Evolutionary conservation across 1,140 invertebrate species (phyloP), one percentile per base, ranked within the genome.

Genomic region (Hylyphantes graminicola): DNA sequence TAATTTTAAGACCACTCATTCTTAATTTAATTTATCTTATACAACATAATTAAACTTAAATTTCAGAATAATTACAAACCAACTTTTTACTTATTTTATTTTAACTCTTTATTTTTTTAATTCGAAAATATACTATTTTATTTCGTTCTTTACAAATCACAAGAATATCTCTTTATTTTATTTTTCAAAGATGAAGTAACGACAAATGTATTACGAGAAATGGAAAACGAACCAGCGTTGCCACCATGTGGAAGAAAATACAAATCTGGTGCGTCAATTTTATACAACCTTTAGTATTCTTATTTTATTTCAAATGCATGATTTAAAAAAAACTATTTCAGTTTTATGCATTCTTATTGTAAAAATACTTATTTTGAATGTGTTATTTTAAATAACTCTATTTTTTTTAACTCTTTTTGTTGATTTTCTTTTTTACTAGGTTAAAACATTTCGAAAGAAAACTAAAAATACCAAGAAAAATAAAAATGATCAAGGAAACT

Each of bases 231-330:
- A 85, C 70, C 80, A 55, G 61, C 81, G 48, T 48, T 83, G 72
- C 81, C 82, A n/a, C 82, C 82, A 21, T 85, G 82, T 77, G 82
- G 82, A 76, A 76, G 82, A 85, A 85, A 85, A 85, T 85, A 65
- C 59, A 85, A 73, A 70, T 76, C 82, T 35, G 82, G 82, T 85
- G n/a, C 19, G 80, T 64, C 8, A 48, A 12, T 9, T 55, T 54
- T 57, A 11, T 55, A 57, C n/a, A 19, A 13, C 51, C 57, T n/a
- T 21, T 73, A n/a, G 1, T 11, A 0, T 51, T n/a, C 35, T 72
- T 51, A 19, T 7, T 19, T 17, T 59, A n/a, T 59, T 59, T 59
- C n/a, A 13, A 59, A 59, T 59, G n/a, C 57, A 13, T 59, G 57
- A 59, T 59, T 12, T 13, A 59, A 59, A 59, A 59, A 59, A 59